Base-by-base conservation (phyloP, 2,888 invertebrate species). In the Agriopis marginaria region DNA sequence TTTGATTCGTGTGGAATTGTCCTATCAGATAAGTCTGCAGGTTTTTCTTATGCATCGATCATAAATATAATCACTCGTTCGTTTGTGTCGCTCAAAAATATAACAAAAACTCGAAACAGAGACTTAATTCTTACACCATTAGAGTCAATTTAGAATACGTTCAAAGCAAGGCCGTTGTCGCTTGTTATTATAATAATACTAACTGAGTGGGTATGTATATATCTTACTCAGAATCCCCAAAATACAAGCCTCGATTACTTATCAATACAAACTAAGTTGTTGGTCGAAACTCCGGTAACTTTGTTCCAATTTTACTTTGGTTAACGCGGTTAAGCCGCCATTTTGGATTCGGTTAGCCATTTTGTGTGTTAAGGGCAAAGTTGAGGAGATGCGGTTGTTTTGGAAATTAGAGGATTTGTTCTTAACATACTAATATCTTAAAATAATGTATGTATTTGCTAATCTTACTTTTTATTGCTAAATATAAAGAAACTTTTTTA, bases 241-340 rank as follows among this genome's bases (percentile, higher is more conserved):
- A 63, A 68, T 23, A 68, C 68, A 60, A 68, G 68, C 49, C 54
- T 58, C 58, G 59, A 68, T 68, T 68, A 68, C 59, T 68, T 64
- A 64, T 50, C 68, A 55, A 68, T 68, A 68, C 68, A 63, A 68
- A 64, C 67, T 53, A 66, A 71, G 73, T 70, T 69, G 69, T 66
- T 50, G 66, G 61, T 45, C 45, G 58, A 59, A 68, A 68, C 71
- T 70, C 51, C 39, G 51, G 32, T 60, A 74, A 72, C 68, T 74
- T 71, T 64, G 72, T 68, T 58, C 58, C 54, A 66, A 70, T 66
- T 66, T 66, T 62, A 65, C 68, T 72, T 60, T n/a, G 70, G 63
- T 44, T 75, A 74, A 74, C 67, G 63, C 68, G 73, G 70, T 73
- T 72, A 72, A 66, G 68, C 75, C 67, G 72, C 75, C 75, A 73